Base-by-base conservation (phyloP, 1,140 invertebrate genomes). In the Leptinotarsa undecemlineata region DNA sequence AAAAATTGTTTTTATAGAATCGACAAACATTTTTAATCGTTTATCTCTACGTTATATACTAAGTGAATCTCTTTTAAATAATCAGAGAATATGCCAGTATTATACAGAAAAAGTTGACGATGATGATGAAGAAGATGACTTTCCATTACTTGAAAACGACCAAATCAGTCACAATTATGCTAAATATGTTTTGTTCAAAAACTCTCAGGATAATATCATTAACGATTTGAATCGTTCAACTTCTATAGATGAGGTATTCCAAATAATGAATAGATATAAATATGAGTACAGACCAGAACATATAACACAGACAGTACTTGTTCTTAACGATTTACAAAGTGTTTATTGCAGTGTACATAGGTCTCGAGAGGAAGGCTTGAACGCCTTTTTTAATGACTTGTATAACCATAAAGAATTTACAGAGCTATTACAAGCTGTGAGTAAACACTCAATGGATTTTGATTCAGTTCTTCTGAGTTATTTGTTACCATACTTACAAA, bases 1-100 rank as follows among this genome's bases (percentile, higher is more conserved):
- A 15, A 57, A 57, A 57, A 15, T 57, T 4, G 51, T 90, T 71
- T 93, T 91, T 84, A 92, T 91, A 61, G 90, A 82, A 72, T 87
- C 84, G 72, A 79, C 69, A 80, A 84, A 82, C 11, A 68, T 68
- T 68, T 42, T 20, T 64, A 20, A 21, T 64, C 26, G 20, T 64
- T 64, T 64, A 11, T 64, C 15, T 64, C 13, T 20, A 21, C 17
- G 13, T 19, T 21, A 64, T 15, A 64, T 23, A n/a, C 11, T 64
- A 64, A 23, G 20, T 4, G 26, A 21, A 64, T 64, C 26, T 23
- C 14, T 19, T 33, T 23, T 64, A 21, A 64, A 64, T 23, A 20
- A 64, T 21, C 17, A 23, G 20, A 64, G 15, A 70, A 15, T 8
- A 20, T 60, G 19, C 21, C 42, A 48, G 8, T 19, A 70, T 20